Evolutionary conservation across 2,113 vertebrate genomes (phyloP).

Genomic region (Hemiprocne comata): DNA sequence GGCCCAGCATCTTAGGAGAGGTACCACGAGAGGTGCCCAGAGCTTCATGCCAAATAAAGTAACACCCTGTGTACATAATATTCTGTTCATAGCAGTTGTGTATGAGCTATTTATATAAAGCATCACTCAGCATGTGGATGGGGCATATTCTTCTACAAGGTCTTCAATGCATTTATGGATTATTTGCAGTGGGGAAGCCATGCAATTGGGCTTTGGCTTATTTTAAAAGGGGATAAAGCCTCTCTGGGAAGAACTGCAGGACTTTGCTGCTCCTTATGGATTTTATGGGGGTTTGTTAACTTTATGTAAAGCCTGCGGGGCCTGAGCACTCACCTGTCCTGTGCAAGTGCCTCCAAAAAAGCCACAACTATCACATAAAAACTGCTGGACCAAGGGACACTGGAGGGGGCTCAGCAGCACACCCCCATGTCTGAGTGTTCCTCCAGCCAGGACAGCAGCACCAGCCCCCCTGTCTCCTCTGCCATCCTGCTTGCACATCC

Average conservation of each 20-base stretch:
- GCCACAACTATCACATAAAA: background rate
- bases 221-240: background rate
- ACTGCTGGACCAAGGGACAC: background rate
- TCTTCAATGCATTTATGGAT: background rate
- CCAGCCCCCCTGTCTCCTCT: background rate
- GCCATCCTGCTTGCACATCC: background rate
- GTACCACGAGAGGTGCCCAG: rapidly evolving
- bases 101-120: background rate
- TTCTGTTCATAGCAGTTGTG: conserved; percentile 1
- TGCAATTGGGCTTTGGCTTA: background rate
- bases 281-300: background rate
- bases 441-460: too few relatives aligned
- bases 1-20: background rate
- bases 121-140: rapidly evolving
- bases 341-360: background rate
- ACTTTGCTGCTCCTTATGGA: background rate
- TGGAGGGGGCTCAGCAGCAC: rapidly evolving
- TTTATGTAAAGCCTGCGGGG: background rate
- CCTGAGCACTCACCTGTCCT: background rate
- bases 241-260: background rate
- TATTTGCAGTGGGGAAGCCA: background rate
- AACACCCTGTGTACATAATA: background rate
- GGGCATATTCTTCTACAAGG: background rate
- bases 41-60: background rate
- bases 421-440: too few relatives aligned